Conservation (phyloP, 2,888 invertebrate genomes). For the Vesta saturnalis region DNA sequence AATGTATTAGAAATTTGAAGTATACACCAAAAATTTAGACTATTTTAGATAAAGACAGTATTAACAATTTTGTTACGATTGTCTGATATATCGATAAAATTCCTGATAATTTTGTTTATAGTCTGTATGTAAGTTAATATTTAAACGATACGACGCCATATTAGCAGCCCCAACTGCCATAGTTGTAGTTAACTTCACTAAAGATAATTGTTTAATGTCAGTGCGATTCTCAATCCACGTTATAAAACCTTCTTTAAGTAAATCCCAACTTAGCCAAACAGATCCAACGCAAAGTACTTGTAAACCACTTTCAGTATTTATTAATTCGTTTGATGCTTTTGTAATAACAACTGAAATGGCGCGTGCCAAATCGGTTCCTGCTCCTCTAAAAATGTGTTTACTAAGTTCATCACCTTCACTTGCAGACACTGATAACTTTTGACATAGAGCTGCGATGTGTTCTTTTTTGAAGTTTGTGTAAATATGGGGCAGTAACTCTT, state of each 20-base stretch:
- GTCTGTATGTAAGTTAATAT: constrained; percentile 73
- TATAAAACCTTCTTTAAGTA: constrained; percentile 77
- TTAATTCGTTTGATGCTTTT: constrained; percentile 69
- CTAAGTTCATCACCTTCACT: constrained; percentile 78
- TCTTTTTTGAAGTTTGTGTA: constrained; percentile 88
- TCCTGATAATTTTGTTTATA: constrained; percentile 75
- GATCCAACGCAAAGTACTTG: constrained; percentile 91
- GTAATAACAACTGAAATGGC: constrained; percentile 72
- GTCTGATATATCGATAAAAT: constrained; percentile 69
- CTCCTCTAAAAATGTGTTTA: constrained; percentile 73
- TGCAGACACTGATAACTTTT: constrained; percentile 75
- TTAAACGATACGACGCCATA: constrained; percentile 78
- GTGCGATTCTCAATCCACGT: constrained; percentile 63
- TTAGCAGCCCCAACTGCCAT: constrained; percentile 89
- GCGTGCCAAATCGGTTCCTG: constrained; percentile 73
- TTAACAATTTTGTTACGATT: background rate
- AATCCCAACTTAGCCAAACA: constrained; percentile 93
- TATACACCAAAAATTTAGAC: no score
- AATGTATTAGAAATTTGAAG: no score
- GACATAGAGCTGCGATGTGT: constrained; percentile 77
- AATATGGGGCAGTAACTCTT: constrained; percentile 76
- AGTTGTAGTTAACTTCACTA: constrained; percentile 77
- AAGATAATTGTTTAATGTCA: constrained; percentile 66
- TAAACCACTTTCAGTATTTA: constrained; percentile 65
- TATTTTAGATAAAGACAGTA: no score